Evolutionary conservation across 1,140 invertebrate genomes (phyloP).

Genomic region (Conus ventricosus): DNA sequence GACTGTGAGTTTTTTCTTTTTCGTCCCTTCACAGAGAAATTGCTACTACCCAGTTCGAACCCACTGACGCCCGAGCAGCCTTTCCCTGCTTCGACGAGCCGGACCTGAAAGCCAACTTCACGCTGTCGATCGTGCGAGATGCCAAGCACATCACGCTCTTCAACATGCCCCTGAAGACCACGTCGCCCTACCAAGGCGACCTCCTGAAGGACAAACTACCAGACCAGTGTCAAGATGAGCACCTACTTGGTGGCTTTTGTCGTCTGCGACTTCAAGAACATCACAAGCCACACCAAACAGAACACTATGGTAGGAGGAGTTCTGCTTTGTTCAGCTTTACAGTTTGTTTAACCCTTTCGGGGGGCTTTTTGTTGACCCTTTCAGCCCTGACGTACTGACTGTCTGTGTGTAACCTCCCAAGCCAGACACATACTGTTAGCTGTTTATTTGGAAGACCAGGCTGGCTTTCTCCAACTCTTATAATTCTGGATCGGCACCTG

Average conservation of each 20-base stretch:
- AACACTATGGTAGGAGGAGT: conserved; percentile 7
- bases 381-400: too few species aligned
- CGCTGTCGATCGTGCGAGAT: conserved; percentile 82
- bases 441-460: too few species aligned
- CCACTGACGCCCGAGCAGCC: conserved; percentile 76
- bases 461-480: too few species aligned
- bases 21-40: conserved; percentile 52
- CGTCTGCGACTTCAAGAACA: conserved; percentile 77
- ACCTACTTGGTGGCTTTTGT: conserved; percentile 76
- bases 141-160: conserved; percentile 83
- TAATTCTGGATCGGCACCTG: too few species aligned
- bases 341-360: too few species aligned
- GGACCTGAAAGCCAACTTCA: conserved; percentile 89
- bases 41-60: conserved; percentile 67
- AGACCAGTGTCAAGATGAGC: conserved; percentile 73
- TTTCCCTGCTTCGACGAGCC: conserved; percentile 99
- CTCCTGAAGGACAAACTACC: conserved; percentile 60
- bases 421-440: too few species aligned
- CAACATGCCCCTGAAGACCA: conserved; percentile 82
- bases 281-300: conserved; percentile 31
- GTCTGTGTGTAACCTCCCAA: too few species aligned
- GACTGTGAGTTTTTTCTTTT: not conserved
- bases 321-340: too few species aligned
- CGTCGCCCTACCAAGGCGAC: conserved; percentile 15
- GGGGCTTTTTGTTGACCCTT: too few species aligned